Evolutionary conservation across 2,113 vertebrate genomes (phyloP), one percentile per base, ranked within the genome.

Genomic region (Balaeniceps rex): DNA sequence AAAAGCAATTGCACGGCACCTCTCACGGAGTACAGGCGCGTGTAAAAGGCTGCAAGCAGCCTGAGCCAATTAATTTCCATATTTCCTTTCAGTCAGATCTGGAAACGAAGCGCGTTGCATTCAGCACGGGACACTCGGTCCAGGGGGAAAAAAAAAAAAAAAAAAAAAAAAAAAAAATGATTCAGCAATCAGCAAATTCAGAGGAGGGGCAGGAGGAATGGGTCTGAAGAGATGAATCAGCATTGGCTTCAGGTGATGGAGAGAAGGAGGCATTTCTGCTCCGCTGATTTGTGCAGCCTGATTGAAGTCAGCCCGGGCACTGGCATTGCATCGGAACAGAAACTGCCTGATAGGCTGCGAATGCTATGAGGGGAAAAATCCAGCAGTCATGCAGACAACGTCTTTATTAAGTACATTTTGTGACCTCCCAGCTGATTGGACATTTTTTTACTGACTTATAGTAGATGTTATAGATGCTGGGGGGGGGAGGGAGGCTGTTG

Each of bases 181-280:
- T 84, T 94, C 91, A 91, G 93, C 93, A 60, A 95, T 90, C n/a
- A 11, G 70, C 34, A 11, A 54, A 93, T 93, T 85, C 93, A 60
- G 92, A 93, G 78, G 71, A 96, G 77, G 57, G 52, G 21, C 49
- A 77, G 80, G 40, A 87, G 82, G 77, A 87, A 71, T 9, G 40
- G 75, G 49, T 86, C 74, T 58, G 93, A 94, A 94, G 83, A 85
- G 63, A 93, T 97, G 97, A 97, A 97, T 97, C 96, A 97, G 97
- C 95, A 66, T 6, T 92, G 86, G 83, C 83, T 97, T 88, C 88
- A 68, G 63, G 91, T 93, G 93, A 82, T 69, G 87, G 93, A 92
- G 57, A 69, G 49, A 92, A 91, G 58, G 85, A 81, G 83, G 83
- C 84, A 94, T 90, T 93, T 92, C 80, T 87, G 90, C 94, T 87